Evolutionary conservation across 1,140 invertebrate genomes (phyloP).

Genomic region (Achroia grisella): DNA sequence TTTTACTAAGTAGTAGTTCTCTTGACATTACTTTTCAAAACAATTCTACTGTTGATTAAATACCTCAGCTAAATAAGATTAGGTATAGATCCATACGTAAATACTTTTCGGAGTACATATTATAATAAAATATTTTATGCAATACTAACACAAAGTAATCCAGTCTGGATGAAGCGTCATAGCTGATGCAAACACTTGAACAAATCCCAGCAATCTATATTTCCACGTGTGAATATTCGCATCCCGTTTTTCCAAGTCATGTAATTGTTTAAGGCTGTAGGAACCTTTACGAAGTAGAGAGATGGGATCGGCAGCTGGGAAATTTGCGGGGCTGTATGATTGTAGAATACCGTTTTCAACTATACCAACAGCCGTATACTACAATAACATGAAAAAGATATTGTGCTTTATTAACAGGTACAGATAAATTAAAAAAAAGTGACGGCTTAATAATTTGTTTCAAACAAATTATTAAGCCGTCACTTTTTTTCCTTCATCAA

Average conservation of each 20-base stretch:
- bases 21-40: too few relatives aligned
- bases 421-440: too few relatives aligned
- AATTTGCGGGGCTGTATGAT: slow-evolving; percentile 78
- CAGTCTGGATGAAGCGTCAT: slow-evolving; percentile 72
- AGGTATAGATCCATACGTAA: too few relatives aligned
- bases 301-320: slow-evolving; percentile 53
- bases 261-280: slow-evolving; percentile 51
- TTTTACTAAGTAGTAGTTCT: too few relatives aligned
- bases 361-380: slow-evolving; percentile 84
- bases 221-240: slow-evolving; percentile 64
- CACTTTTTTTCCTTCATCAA: too few relatives aligned
- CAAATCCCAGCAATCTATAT: slow-evolving; percentile 59
- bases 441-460: too few relatives aligned
- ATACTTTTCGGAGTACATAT: too few relatives aligned
- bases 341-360: slow-evolving; percentile 79
- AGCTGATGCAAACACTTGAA: slow-evolving; percentile 67
- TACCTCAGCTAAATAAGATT: too few relatives aligned
- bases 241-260: slow-evolving; percentile 52
- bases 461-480: too few relatives aligned
- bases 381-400: slow-evolving; percentile 16
- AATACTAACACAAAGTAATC: slow-evolving; percentile 59
- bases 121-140: too few relatives aligned
- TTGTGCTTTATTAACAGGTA: too few relatives aligned
- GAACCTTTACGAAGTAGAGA: slow-evolving; percentile 62
- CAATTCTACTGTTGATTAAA: too few relatives aligned